Evolutionary conservation across 2,797 vertebrate species (phyloP), one percentile per base, ranked within the genome.

Genomic region (Momotus momota): DNA sequence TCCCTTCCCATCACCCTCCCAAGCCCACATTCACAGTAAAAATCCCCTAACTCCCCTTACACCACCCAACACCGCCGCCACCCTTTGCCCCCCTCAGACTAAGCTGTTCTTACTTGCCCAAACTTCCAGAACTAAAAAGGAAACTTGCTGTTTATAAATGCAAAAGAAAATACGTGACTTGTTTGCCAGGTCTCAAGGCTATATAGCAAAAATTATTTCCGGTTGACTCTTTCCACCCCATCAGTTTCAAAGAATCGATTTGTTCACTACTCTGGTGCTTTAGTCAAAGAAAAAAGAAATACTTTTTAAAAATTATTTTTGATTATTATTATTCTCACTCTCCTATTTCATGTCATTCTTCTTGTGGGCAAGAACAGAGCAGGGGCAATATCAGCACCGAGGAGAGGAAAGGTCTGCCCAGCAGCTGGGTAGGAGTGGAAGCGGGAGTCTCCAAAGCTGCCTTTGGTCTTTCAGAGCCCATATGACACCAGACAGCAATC

Each of bases 231-330:
- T 94, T 92, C 81, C 23, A 79, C 16, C 8, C 73, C 71, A 73
- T 86, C 66, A 81, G 46, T 92, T 93, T 93, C 78, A 95, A 93
- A 95, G 86, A 85, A 81, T 48, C 18, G 71, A 79, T 87, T 89
- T 77, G 52, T 87, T 91, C 60, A 71, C 31, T 62, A 82, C 31
- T 87, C 89, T 67, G 27, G 65, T 87, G 23, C 27, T 82, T 89
- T 73, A 92, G 61, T 79, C 20, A 83, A 74, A 90, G 27, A 19
- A 84, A 70, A 81, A 66, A 31, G 29, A 16, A 23, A 8, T 10
- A 6, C 11, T 26, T 0, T 1, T 25, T 22, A 10, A 22, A 22
- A 48, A 48, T 3, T 7, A 8, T 23, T n/a, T 49, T 60, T 55
- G 51, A 33, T 23, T 74, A 19, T 14, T 23, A 16, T 65, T 81